Base-by-base conservation (phyloP, 2,888 invertebrate genomes). In the Plebejus anna region DNA sequence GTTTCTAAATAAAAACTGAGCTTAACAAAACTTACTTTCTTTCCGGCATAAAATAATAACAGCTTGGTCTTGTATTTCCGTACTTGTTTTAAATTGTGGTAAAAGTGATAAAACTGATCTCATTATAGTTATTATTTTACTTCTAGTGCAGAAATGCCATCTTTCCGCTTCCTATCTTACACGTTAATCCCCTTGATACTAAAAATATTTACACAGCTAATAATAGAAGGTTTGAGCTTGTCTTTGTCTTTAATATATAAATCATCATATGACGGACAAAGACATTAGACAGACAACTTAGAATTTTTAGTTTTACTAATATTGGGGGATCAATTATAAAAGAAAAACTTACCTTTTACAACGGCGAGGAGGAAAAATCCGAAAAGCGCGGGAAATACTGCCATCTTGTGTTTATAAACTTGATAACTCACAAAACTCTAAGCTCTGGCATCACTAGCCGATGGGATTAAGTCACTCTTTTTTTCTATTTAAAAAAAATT, bases 351-450 rank as follows among this genome's bases (percentile, higher is more conserved):
- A 92, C 92, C 92, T 92, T 90, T 86, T 57, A 90, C 92, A 82
- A 87, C 78, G 79, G 83, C 85, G 76, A 86, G 88, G 84, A 91
- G 80, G 59, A 91, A 81, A 82, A 92, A 85, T 87, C 89, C 90
- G 82, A 92, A 89, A 89, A 92, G 81, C 82, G 92, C 92, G 91
- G 91, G 88, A 89, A 91, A 80, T 78, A 82, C 87, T 78, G 91
- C 89, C 92, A 92, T 92, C 85, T 91, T 91, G 86, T 79, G 84
- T 84, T 78, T 77, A 79, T 77, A 80, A 85, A 86, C 81, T 82
- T 73, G 73, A 73, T 55, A 73, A 73, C 82, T 81, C 86, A 86
- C 86, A 85, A 83, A 83, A 85, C 87, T 85, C 83, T 82, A 82
- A 84, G 84, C 86, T 82, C 84, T 82, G 82, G 88, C 91, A 91